Percentiles rank a stretch among this genome's conserved stretches.
Evolutionary conservation across 1,140 invertebrate genomes (phyloP).

Genomic region (Notospermus geniculatus): DNA sequence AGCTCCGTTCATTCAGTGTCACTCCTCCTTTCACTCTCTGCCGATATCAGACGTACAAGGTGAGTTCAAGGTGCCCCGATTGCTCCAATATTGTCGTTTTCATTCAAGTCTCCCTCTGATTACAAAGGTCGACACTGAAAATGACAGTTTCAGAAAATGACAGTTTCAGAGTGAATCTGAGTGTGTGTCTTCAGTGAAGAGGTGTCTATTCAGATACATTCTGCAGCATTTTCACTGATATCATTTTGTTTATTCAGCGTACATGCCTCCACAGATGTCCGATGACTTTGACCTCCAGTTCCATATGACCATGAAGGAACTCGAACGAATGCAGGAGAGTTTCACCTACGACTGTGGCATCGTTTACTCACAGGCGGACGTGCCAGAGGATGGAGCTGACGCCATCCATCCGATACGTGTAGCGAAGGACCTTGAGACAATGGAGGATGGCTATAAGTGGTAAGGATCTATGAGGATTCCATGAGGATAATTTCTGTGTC

Average conservation of each 20-base stretch:
- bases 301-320: slow-evolving; percentile 9
- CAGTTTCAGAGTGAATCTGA: no score
- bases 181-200: no score
- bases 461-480: no score
- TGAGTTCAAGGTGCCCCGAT: slow-evolving; percentile 26
- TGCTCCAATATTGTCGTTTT: no score
- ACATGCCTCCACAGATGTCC: slow-evolving; percentile 2
- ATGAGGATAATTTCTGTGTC: no score
- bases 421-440: slow-evolving; percentile 25
- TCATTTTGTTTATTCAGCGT: slow-evolving; percentile 13
- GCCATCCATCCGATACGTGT: slow-evolving; percentile 30
- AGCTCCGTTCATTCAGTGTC: slow-evolving; percentile 53
- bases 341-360: slow-evolving; percentile 20
- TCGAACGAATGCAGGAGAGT: slow-evolving; percentile 19
- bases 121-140: no score
- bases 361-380: slow-evolving; percentile 36
- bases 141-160: no score
- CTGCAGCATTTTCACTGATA: slow-evolving; percentile 15
- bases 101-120: no score
- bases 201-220: no score
- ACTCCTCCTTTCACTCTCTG: slow-evolving; percentile 50
- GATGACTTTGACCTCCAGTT: slow-evolving; percentile 16
- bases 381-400: slow-evolving; percentile 16
- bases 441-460: slow-evolving; percentile 34
- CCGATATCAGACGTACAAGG: slow-evolving; percentile 47